Percentiles rank a stretch among this genome's conserved stretches.
These are phyloP conservation scores for Zapornia atra DNA, from an alignment of 2,113 vertebrate species.

Conservation along the genomic window DNA sequence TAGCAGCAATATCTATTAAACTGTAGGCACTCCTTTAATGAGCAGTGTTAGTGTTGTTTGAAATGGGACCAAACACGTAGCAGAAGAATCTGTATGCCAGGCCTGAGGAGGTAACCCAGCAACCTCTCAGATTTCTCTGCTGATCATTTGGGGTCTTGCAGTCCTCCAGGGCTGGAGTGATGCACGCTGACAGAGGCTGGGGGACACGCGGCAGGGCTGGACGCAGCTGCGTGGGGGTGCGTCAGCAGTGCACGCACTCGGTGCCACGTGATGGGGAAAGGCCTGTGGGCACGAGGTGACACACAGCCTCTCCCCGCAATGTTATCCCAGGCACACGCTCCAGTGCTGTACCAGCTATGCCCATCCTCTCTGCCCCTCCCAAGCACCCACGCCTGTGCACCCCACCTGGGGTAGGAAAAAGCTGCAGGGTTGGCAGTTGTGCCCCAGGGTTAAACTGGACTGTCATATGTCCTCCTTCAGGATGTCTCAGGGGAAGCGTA, in stretches of 20 bases:
- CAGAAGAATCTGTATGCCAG: neutral
- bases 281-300: neutral
- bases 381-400: neutral
- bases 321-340: neutral
- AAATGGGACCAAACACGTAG: neutral
- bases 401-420: neutral
- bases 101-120: neutral
- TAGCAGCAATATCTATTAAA: conserved; percentile 19
- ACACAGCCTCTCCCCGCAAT: neutral
- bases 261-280: neutral
- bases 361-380: neutral
- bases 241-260: neutral
- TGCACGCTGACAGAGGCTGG: neutral
- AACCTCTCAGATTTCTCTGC: neutral
- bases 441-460: neutral
- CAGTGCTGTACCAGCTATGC: neutral
- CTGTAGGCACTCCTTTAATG: neutral
- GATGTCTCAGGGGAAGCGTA: neutral
- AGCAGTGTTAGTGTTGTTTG: conserved; percentile 5
- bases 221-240: neutral
- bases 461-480: neutral
- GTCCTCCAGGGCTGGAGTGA: neutral
- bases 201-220: neutral
- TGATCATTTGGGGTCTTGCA: neutral
- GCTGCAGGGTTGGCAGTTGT: neutral